phyloP scores from a whole-genome alignment of 2,113 vertebrate genomes.

The Onychostruthus taczanowskii region DNA sequence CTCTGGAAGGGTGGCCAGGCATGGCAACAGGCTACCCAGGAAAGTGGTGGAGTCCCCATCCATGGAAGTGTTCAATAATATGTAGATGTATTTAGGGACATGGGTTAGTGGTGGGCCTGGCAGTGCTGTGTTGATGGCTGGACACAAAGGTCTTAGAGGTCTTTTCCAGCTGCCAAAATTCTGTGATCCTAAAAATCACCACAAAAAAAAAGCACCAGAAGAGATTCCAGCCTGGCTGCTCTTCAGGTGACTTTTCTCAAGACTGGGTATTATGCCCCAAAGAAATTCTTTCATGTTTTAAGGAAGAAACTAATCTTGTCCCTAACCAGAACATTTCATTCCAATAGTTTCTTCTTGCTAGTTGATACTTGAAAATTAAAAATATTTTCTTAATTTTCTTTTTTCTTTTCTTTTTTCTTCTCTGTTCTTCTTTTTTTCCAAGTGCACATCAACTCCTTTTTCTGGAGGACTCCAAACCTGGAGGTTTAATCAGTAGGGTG shows the following conservation, averaged over 20 bases:
- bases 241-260: not conserved
- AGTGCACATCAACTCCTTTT: not conserved
- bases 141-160: too few relatives aligned
- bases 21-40: not conserved
- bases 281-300: not conserved
- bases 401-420: too few relatives aligned
- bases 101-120: too few relatives aligned
- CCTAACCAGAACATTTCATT: not conserved
- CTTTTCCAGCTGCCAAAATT: not conserved
- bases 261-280: fast-evolving
- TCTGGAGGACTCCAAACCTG: not conserved
- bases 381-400: not conserved
- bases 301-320: not conserved
- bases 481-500: slow-evolving; percentile 23
- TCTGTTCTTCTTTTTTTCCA: too few relatives aligned
- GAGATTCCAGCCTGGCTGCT: not conserved
- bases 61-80: not conserved
- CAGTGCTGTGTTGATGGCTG: not conserved
- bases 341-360: not conserved
- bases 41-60: too few relatives aligned
- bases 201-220: not conserved
- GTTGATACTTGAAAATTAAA: not conserved
- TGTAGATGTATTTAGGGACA: not conserved
- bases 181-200: not conserved
- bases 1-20: not conserved